phyloP scores from a whole-genome alignment of 1,140 invertebrate species.

The Drosophila serrata region DNA sequence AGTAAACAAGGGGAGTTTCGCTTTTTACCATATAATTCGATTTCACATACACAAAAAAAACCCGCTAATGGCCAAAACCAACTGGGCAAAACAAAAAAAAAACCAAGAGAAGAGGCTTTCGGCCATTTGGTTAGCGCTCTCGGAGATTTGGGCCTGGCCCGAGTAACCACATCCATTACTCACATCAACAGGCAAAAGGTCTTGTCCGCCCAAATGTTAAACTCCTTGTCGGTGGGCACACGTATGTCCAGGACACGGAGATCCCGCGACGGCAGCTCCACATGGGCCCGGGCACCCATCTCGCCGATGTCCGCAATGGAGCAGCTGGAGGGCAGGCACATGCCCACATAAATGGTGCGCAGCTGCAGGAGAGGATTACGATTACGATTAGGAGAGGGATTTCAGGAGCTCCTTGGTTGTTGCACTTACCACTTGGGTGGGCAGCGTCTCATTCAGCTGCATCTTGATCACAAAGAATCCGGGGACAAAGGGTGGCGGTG shows the following conservation, averaged over 20 bases:
- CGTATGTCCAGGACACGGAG: conserved; percentile 87
- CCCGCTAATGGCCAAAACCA: conserved; percentile 45
- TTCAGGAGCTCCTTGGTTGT: background rate
- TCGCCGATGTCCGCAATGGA: conserved; percentile 87
- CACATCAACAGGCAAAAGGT: conserved; percentile 91
- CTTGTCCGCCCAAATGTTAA: conserved; percentile 89
- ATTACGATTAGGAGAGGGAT: background rate
- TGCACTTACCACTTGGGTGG: conserved; percentile 85
- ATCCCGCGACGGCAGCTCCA: conserved; percentile 84
- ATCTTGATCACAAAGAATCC: conserved; percentile 88
- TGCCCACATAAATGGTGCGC: conserved; percentile 89
- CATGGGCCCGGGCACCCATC: conserved; percentile 87
- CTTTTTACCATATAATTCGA: conserved; percentile 48
- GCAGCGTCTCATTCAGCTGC: conserved; percentile 86
- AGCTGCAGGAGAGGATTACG: conserved; percentile 85
- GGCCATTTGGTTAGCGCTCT: conserved; percentile 22
- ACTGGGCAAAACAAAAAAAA: conserved; percentile 12
- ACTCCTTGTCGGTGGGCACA: conserved; percentile 88
- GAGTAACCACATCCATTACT: conserved; percentile 80
- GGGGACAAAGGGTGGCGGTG: conserved; percentile 86
- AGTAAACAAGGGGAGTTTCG: conserved; percentile 39
- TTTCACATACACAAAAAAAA: conserved; percentile 34
- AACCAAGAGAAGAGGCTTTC: background rate
- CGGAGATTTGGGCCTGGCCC: background rate
- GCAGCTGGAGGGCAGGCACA: conserved; percentile 91